phyloP scores from a whole-genome alignment of 2,888 invertebrate species.

The Cataglyphis altisquamis region DNA sequence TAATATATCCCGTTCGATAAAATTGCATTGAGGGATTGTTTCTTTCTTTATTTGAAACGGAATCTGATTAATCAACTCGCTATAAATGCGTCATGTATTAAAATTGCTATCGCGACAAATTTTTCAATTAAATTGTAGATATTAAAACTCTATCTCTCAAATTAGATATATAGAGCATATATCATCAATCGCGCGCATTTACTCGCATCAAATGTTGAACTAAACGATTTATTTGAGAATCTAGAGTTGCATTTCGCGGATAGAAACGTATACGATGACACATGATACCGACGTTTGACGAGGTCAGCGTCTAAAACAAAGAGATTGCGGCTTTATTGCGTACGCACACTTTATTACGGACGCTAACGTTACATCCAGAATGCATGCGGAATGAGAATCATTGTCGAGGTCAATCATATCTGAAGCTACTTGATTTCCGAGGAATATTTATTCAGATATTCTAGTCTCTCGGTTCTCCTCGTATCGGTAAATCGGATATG shows the following conservation, averaged over 20 bases:
- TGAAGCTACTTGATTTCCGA: not conserved
- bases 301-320: constrained; percentile 37
- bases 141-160: not conserved
- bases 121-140: not conserved
- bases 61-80: not conserved
- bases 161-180: not conserved
- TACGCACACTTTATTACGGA: not conserved
- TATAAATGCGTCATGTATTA: not conserved
- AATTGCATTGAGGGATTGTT: not conserved
- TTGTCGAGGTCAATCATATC: not conserved
- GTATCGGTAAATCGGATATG: not conserved
- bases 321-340: constrained; percentile 26
- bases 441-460: not conserved
- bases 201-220: constrained; percentile 20
- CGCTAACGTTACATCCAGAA: constrained; percentile 10
- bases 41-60: not conserved
- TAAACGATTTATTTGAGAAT: not conserved
- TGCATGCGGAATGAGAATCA: constrained; percentile 22
- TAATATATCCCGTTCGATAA: not conserved
- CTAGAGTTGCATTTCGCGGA: not conserved
- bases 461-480: not conserved
- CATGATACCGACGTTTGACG: constrained; percentile 17
- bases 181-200: not conserved
- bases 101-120: not conserved
- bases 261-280: constrained; percentile 21